These are phyloP conservation scores for Aphrocallistes beatrix DNA, from an alignment of 37 sponge, comb jelly and placozoan species.

Conservation along the genomic window DNA sequence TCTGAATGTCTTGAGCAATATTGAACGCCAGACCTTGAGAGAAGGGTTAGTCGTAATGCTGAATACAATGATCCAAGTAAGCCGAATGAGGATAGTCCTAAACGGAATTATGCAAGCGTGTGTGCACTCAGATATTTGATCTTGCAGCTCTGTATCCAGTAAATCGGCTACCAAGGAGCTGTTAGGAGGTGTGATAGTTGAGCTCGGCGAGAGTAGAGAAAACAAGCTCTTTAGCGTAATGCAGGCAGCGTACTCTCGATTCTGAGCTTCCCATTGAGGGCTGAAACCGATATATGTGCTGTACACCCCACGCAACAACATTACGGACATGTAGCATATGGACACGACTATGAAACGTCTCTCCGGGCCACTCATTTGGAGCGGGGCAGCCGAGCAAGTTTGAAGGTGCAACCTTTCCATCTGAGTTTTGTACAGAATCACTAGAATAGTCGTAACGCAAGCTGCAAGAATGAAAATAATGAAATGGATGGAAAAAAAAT, in stretches of 20 bases:
- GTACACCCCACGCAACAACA: not conserved
- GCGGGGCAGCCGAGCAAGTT: not conserved
- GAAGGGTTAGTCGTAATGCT: too few species aligned
- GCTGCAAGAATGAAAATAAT: not conserved
- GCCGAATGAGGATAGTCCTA: too few species aligned
- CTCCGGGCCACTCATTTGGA: not conserved
- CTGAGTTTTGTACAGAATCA: not conserved
- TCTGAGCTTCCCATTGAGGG: not conserved
- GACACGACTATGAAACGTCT: not conserved
- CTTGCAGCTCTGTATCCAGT: too few species aligned
- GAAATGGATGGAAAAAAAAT: not conserved
- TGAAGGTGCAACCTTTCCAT: not conserved
- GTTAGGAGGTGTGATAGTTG: too few species aligned
- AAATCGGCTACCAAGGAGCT: too few species aligned
- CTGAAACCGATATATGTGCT: not conserved
- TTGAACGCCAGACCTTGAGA: too few species aligned
- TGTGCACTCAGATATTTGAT: too few species aligned
- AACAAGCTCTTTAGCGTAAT: too few species aligned
- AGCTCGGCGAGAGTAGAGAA: too few species aligned
- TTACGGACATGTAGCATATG: not conserved
- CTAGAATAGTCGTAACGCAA: not conserved
- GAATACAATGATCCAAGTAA: too few species aligned
- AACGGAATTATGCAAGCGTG: too few species aligned
- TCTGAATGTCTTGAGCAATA: too few species aligned
- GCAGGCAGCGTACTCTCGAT: not conserved